phyloP scores from a whole-genome alignment of 2,113 vertebrate species.

The Halichoerus grypus region DNA sequence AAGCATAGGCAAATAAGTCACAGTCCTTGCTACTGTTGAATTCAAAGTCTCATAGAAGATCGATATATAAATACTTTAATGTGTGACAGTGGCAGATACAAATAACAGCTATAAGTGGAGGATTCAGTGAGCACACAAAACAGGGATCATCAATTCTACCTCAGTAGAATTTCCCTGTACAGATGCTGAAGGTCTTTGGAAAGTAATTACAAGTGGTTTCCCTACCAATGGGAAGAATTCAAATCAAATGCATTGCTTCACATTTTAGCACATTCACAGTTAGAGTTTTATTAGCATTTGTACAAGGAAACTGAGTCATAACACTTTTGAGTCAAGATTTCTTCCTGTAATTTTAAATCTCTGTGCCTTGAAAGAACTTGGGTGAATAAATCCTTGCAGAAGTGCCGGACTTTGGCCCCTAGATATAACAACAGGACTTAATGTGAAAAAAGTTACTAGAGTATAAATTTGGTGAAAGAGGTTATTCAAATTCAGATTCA shows the following conservation, averaged over 20 bases:
- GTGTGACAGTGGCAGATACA: background rate
- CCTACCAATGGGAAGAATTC: background rate
- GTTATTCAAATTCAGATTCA: constrained; percentile 55
- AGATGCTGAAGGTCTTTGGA: background rate
- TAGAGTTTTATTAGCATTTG: background rate
- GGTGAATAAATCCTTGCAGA: constrained; percentile 10
- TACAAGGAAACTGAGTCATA: background rate
- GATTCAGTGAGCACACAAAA: background rate
- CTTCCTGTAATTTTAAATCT: constrained; percentile 18
- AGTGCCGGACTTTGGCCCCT: background rate
- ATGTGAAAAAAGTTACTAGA: background rate
- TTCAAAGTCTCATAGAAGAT: background rate
- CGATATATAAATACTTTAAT: background rate
- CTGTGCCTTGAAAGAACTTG: constrained; percentile 32
- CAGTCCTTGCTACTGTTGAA: background rate
- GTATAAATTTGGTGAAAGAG: background rate
- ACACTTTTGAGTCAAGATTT: background rate
- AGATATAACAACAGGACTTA: background rate
- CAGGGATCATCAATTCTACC: background rate
- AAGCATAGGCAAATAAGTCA: background rate
- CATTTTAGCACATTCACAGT: background rate
- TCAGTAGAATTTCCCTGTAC: background rate
- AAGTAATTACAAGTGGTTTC: background rate
- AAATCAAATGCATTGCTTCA: background rate
- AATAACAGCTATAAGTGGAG: background rate